Base-by-base conservation (phyloP, 2,113 vertebrate genomes). In the Chloebia gouldiae region DNA sequence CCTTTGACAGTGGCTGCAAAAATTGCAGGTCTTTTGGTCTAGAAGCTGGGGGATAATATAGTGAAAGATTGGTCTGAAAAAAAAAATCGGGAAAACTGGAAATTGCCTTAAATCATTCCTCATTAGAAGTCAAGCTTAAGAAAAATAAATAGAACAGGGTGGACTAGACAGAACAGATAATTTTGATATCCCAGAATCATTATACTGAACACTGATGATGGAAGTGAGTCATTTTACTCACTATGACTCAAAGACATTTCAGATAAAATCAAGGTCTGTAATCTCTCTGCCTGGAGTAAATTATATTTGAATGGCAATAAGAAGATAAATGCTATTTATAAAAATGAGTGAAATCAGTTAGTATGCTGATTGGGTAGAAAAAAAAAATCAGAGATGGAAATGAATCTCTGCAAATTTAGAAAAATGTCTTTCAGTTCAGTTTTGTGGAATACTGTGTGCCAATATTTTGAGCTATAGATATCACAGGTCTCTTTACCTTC, bases 301-400 rank as follows among this genome's bases (percentile, higher is more conserved):
- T 94, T 93, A 82, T 92, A 71, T 96, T 89, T 97, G 76, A 97
- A 94, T 96, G 66, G 94, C 95, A 97, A 82, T 91, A 86, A 78
- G 93, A 96, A 95, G 84, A 78, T 73, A 69, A 97, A 85, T 94
- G 82, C 87, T 96, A 95, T 96, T 97, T 95, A 85, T 95, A 93
- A 95, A 96, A 94, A 76, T 84, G 80, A 97, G 82, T 92, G 93
- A 91, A 96, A 91, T 93, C 86, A 93, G 86, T 91, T 78, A 73
- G 40, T n/a, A 56, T 80, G 88, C 44, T 92, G 85, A 95, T 89
- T 94, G 81, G 39, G 53, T 83, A 88, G 73, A 49, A 45, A 73
- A 87, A 87, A 83, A 71, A 59, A 92, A 72, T 57, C 56, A 75
- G 75, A 94, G 18, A 78, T 82, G 40, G 66, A 93, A 59, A 95